Evolutionary conservation across 2,113 vertebrate genomes (phyloP).

Genomic region (Gopherus flavomarginatus): DNA sequence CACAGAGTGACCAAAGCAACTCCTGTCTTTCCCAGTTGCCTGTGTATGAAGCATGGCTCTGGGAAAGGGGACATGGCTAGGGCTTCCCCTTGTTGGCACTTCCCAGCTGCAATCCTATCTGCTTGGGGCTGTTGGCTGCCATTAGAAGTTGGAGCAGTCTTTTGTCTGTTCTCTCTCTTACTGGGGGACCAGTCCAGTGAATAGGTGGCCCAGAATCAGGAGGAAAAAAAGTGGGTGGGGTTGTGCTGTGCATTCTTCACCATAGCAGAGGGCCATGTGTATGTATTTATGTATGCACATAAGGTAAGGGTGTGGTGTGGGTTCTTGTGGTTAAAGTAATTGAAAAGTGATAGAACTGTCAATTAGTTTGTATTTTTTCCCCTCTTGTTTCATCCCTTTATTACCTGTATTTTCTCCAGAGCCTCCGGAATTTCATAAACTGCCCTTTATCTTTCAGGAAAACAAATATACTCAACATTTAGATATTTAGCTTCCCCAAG

Average conservation of each 20-base stretch:
- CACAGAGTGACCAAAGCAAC: background rate
- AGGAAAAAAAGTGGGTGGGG: background rate
- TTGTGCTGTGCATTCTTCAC: background rate
- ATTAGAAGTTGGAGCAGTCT: background rate
- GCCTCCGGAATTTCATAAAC: background rate
- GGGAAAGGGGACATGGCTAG: background rate
- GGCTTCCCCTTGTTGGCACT: background rate
- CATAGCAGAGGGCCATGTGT: background rate
- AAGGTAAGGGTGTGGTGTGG: background rate
- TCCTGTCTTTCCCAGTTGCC: background rate
- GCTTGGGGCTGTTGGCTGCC: background rate
- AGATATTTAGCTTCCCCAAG: background rate
- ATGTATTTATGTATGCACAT: background rate
- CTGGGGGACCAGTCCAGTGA: background rate
- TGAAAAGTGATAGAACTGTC: rapidly evolving
- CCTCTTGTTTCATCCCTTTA: background rate
- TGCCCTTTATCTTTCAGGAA: background rate
- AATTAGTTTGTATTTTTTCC: background rate
- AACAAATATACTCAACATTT: background rate
- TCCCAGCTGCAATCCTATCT: background rate
- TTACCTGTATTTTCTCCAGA: background rate
- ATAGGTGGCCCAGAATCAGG: background rate
- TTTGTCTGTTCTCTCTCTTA: background rate
- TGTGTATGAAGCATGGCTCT: background rate
- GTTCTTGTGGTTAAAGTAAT: background rate